phyloP scores from a whole-genome alignment of 2,113 vertebrate species.

The Phalacrocorax aristotelis region DNA sequence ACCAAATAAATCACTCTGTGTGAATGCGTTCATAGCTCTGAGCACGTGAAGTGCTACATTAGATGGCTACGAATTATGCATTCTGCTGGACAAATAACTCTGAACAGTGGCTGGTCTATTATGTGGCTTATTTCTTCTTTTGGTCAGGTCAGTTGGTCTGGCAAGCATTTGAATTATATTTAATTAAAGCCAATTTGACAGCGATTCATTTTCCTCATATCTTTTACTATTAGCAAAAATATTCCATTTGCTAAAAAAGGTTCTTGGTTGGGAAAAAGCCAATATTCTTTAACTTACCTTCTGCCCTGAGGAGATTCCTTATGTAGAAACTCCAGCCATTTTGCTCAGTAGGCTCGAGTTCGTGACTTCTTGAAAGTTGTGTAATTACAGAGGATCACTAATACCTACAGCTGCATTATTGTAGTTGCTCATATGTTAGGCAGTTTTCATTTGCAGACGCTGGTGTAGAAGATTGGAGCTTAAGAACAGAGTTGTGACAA shows the following conservation, averaged over 20 bases:
- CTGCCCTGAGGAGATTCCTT: neutral
- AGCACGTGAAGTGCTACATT: neutral
- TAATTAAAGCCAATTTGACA: neutral
- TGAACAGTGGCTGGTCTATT: neutral
- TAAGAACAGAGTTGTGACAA: neutral
- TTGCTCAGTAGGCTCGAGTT: neutral
- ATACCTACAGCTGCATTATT: neutral
- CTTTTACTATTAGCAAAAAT: neutral
- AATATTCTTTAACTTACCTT: neutral
- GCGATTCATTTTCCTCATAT: neutral
- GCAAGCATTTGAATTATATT: neutral
- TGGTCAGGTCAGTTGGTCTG: neutral
- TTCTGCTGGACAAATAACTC: neutral
- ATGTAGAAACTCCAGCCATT: neutral
- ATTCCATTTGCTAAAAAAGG: neutral
- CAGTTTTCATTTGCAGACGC: neutral
- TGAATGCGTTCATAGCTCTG: neutral
- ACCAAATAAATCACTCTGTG: neutral
- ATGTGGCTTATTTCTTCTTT: neutral
- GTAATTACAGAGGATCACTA: neutral
- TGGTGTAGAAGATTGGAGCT: neutral
- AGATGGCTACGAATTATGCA: neutral
- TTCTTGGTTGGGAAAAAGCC: neutral
- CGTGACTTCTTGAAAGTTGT: neutral
- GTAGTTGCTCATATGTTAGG: neutral